phyloP scores from a whole-genome alignment of 2,797 vertebrate genomes.

The Microcaecilia unicolor region DNA sequence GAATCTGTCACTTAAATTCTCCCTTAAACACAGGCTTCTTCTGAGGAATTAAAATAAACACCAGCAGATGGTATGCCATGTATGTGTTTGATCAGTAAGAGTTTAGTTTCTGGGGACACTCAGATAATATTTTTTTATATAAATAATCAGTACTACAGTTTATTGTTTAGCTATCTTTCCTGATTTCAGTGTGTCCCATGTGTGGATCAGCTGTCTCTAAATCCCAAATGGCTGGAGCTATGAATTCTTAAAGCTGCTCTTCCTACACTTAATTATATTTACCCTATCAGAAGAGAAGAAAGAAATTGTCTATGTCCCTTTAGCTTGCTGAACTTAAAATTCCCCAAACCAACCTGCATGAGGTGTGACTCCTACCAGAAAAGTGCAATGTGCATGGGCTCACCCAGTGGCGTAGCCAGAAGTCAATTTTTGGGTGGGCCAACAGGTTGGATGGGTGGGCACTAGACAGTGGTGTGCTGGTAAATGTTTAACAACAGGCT shows the following conservation, averaged over 20 bases:
- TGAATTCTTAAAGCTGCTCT: neutral
- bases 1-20: constrained; percentile 50
- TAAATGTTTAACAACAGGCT: no score
- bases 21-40: constrained; percentile 51
- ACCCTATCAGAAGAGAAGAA: neutral
- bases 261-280: neutral
- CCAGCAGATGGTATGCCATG: constrained; percentile 44
- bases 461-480: no score
- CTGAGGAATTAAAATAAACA: constrained; percentile 50
- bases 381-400: no score
- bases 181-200: constrained; percentile 7
- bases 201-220: neutral
- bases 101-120: constrained; percentile 10
- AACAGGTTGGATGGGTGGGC: no score
- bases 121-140: constrained; percentile 20
- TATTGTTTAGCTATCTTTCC: constrained; percentile 21
- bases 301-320: neutral
- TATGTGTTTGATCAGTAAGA: constrained; percentile 40
- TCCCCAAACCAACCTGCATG: no score
- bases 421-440: no score
- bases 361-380: no score
- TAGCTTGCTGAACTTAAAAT: neutral
- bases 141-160: constrained; percentile 14
- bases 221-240: neutral
- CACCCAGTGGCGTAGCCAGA: no score